phyloP scores from a whole-genome alignment of 2,888 invertebrate genomes.

The Carterocephalus palaemon region DNA sequence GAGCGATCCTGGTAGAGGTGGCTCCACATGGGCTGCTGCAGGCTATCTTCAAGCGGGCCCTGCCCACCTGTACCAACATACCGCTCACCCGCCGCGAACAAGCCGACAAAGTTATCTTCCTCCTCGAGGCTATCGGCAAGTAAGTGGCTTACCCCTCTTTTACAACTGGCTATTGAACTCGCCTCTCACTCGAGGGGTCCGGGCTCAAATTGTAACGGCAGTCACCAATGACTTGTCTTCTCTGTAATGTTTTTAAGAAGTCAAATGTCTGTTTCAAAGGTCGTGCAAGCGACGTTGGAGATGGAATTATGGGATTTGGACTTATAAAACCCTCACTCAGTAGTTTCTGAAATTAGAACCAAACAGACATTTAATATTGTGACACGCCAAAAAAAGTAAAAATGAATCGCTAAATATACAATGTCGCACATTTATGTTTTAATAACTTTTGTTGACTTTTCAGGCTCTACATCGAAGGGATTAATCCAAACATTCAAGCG shows the following conservation, averaged over 20 bases:
- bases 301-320: neutral
- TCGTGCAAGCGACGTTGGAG: neutral
- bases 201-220: too few relatives aligned
- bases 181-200: too few relatives aligned
- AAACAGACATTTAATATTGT: too few relatives aligned
- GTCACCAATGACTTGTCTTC: neutral
- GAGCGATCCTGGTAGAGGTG: slow-evolving; percentile 90
- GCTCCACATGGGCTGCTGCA: slow-evolving; percentile 95
- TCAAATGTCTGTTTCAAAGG: neutral
- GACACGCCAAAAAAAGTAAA: too few relatives aligned
- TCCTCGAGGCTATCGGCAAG: slow-evolving; percentile 82
- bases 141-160: too few relatives aligned
- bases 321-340: neutral
- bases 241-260: neutral
- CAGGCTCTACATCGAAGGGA: slow-evolving; percentile 87
- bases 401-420: neutral
- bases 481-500: slow-evolving; percentile 83
- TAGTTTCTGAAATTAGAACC: neutral
- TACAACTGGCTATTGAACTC: too few relatives aligned
- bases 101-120: slow-evolving; percentile 75
- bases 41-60: slow-evolving; percentile 88
- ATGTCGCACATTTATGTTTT: neutral
- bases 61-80: slow-evolving; percentile 82
- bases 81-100: slow-evolving; percentile 85
- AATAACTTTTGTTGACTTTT: neutral